A percentile compares a stretch with the other conserved stretches of the same genome.
Evolutionary conservation across 2,888 invertebrate species (phyloP).

Genomic region (Leptopilina syphax): DNA sequence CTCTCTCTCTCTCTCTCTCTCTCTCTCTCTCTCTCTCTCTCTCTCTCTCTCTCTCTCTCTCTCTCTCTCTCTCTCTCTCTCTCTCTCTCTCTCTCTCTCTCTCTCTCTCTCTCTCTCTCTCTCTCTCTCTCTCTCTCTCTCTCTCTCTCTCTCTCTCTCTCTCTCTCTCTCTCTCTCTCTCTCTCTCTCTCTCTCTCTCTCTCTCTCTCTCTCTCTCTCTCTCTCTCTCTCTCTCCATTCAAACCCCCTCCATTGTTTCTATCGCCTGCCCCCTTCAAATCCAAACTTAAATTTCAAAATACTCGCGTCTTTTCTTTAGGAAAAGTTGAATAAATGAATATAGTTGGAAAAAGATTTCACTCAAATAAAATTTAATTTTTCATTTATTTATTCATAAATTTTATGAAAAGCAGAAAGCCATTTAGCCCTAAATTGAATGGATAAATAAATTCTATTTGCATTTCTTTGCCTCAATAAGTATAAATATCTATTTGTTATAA

Average conservation of each 20-base stretch:
- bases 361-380: too few relatives aligned
- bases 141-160: constrained; percentile 39
- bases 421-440: too few relatives aligned
- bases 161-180: constrained; percentile 22
- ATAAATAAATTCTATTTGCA: too few relatives aligned
- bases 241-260: constrained; percentile 31
- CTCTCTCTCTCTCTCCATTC: constrained; percentile 37
- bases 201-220: constrained; percentile 37
- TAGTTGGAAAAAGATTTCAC: too few relatives aligned
- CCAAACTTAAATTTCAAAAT: constrained; percentile 8
- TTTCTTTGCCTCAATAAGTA: too few relatives aligned
- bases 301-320: not conserved
- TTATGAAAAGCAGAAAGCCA: too few relatives aligned
- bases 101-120: constrained; percentile 37
- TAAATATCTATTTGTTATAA: too few relatives aligned
- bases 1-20: constrained; percentile 22
- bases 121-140: constrained; percentile 30
- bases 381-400: too few relatives aligned
- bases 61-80: constrained; percentile 25
- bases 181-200: constrained; percentile 39
- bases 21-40: constrained; percentile 39
- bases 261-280: constrained; percentile 37
- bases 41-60: constrained; percentile 37
- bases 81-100: constrained; percentile 38
- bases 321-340: too few relatives aligned